Evolutionary conservation across 2,113 vertebrate genomes (phyloP).

Genomic region (Ginglymostoma cirratum): DNA sequence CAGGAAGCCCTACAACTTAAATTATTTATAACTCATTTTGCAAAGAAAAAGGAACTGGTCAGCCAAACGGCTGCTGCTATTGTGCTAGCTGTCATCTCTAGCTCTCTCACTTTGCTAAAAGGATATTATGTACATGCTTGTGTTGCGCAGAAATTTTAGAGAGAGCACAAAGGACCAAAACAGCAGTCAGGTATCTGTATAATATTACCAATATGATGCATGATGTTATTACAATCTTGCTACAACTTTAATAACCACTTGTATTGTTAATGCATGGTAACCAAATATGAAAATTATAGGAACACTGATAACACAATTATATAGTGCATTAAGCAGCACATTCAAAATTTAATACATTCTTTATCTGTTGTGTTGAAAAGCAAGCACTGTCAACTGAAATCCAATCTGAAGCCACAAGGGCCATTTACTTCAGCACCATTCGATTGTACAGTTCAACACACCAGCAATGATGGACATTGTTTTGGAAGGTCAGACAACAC

Average conservation of each 20-base stretch:
- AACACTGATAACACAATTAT: background rate
- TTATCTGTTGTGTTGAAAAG: background rate
- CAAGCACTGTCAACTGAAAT: background rate
- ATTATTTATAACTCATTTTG: slow-evolving; percentile 41
- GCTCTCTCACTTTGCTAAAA: background rate
- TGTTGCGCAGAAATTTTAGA: background rate
- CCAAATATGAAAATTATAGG: slow-evolving; percentile 18
- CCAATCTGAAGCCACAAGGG: background rate
- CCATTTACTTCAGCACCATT: background rate
- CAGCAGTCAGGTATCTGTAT: background rate
- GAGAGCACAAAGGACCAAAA: background rate
- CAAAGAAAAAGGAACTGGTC: slow-evolving; percentile 37
- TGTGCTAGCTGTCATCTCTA: slow-evolving; percentile 8
- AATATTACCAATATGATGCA: background rate
- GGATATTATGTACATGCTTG: slow-evolving; percentile 8
- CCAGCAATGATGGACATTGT: background rate
- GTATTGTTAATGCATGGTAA: background rate
- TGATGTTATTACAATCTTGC: background rate
- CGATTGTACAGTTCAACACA: background rate
- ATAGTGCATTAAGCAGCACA: background rate
- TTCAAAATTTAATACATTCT: background rate
- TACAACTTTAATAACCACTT: slow-evolving; percentile 22
- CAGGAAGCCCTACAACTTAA: slow-evolving; percentile 13
- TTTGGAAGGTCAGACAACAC: background rate
- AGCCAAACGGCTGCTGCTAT: slow-evolving; percentile 36